Evolutionary conservation across 1,140 invertebrate genomes (phyloP), one percentile per base, ranked within the genome.

Genomic region (Bathynomus jamesi): DNA sequence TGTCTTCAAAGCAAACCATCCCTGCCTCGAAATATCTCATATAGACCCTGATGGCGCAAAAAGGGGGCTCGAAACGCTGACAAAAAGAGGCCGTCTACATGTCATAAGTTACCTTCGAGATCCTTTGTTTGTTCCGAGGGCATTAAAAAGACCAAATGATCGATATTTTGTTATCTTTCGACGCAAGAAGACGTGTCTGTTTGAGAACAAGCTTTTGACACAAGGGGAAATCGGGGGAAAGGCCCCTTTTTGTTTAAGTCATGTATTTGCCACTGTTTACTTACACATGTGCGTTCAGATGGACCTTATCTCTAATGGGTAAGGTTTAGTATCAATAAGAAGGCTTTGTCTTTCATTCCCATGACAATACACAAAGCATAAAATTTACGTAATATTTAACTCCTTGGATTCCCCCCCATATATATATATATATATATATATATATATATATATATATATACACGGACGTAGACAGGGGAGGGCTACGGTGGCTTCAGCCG

Each of bases 161-260:
- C 40, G 40, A 53, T 53, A 53, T 53, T 53, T 53, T 53, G 40
- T 53, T 53, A 53, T 53, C 40, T 53, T 53, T 53, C 40, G 40
- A 21, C 40, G 5, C 40, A 53, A 53, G 40, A 53, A 53, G 40
- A 21, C 40, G 40, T 21, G 40, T 53, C 21, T 53, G 40, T 53
- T 53, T 53, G 40, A 11, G 2, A 11, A 53, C 11, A 53, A 53
- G 40, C 40, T 11, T 21, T 53, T 53, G 40, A 53, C 40, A 21
- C 13, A 53, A 11, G 40, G 21, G 21, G 40, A 21, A 53, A 53
- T 17, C 21, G n/a, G n/a, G n/a, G n/a, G n/a, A n/a, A n/a, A n/a
- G n/a, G n/a, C n/a, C 40, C 21, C 40, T 21, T 17, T 53, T 53
- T 53, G 21, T 21, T 17, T 21, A 21, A 53, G 21, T 17, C 21